Conservation (phyloP, 2,113 vertebrate species). For the Dicaeum eximium region DNA sequence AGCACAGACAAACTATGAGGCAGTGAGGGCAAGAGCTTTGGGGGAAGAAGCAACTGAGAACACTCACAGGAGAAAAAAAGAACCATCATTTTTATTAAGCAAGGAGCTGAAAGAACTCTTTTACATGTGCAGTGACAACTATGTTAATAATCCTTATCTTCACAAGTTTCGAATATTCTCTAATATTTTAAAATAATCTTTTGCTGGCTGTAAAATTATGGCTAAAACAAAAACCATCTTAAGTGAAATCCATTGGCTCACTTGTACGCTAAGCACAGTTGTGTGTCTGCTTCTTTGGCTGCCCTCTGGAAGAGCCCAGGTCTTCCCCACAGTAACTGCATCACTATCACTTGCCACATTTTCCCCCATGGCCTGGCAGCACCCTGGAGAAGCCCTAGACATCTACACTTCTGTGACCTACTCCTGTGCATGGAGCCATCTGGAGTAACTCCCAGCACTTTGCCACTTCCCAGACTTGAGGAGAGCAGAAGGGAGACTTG, state of each 20-base stretch:
- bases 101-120: not conserved
- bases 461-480: not conserved
- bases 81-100: not conserved
- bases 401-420: not conserved
- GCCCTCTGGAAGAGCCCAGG: not conserved
- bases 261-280: not conserved
- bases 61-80: not conserved
- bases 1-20: not conserved
- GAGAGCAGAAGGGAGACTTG: not conserved
- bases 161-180: not conserved
- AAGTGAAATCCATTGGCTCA: not conserved
- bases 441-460: not conserved
- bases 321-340: not conserved
- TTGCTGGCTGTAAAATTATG: not conserved
- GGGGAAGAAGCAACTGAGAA: not conserved
- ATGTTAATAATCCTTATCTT: not conserved
- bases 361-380: rapidly evolving
- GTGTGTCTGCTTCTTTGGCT: not conserved
- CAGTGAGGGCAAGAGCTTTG: not conserved
- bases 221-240: not conserved
- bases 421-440: not conserved
- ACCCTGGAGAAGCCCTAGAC: not conserved
- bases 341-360: not conserved
- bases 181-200: not conserved
- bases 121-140: not conserved